phyloP scores from a whole-genome alignment of 2,113 vertebrate species.

The Ia io region DNA sequence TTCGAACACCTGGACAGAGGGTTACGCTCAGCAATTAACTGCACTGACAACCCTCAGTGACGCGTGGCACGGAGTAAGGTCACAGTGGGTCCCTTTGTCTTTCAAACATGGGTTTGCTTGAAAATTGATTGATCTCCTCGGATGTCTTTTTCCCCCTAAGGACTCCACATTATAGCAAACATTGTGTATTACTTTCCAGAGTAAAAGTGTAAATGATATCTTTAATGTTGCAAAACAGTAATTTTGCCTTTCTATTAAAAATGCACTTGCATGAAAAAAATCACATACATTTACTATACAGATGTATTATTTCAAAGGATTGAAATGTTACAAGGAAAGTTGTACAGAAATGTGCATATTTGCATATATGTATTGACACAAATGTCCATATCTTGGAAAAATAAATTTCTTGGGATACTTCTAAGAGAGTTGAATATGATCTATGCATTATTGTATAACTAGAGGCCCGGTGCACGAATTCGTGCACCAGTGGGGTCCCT shows the following conservation, averaged over 20 bases:
- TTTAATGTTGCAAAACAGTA: neutral
- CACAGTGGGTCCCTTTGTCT: neutral
- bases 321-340: neutral
- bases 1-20: neutral
- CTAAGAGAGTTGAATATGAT: neutral
- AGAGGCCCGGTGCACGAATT: no score
- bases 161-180: neutral
- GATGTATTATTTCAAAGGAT: neutral
- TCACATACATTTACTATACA: neutral
- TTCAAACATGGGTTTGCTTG: neutral
- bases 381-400: neutral
- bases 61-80: rapidly evolving
- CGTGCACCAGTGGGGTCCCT: no score
- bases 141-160: neutral
- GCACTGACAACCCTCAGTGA: neutral
- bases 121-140: neutral
- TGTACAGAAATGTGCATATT: neutral
- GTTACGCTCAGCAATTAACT: neutral
- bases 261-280: neutral
- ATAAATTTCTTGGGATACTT: neutral
- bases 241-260: neutral
- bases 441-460: neutral
- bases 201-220: neutral
- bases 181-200: neutral
- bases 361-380: neutral